Percentiles rank a stretch among this genome's conserved stretches.
These are phyloP conservation scores for Glyptemys insculpta DNA, from an alignment of 2,797 vertebrate genomes.

Conservation along the genomic window DNA sequence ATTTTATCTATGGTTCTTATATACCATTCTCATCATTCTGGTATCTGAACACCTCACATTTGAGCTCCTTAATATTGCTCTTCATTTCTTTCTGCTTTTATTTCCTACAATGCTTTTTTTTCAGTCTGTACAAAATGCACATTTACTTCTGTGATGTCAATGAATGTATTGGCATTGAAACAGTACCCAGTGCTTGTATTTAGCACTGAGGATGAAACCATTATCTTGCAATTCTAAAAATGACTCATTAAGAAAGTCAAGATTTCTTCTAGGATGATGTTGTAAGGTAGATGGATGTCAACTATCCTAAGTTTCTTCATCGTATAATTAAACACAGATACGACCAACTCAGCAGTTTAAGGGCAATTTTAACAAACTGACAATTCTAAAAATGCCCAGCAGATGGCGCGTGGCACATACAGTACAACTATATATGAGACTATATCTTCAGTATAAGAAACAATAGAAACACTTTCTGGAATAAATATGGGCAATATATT, in stretches of 20 bases:
- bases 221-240: rapidly evolving
- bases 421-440: background rate
- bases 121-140: rapidly evolving
- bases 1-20: background rate
- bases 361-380: background rate
- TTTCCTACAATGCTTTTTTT: background rate
- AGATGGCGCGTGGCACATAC: conserved; percentile 73
- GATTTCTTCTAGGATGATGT: background rate
- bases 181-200: background rate
- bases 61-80: background rate
- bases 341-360: background rate
- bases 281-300: background rate
- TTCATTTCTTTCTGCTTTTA: background rate
- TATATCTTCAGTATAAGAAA: background rate
- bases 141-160: background rate
- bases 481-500: background rate
- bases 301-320: background rate
- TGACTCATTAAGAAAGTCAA: background rate
- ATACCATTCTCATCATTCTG: background rate
- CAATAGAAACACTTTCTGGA: background rate
- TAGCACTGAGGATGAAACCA: background rate
- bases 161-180: background rate
- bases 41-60: background rate
- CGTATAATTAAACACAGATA: background rate
- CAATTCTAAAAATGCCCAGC: conserved; percentile 63